phyloP scores from a whole-genome alignment of 2,888 invertebrate genomes.

The Lacanobia oleracea region DNA sequence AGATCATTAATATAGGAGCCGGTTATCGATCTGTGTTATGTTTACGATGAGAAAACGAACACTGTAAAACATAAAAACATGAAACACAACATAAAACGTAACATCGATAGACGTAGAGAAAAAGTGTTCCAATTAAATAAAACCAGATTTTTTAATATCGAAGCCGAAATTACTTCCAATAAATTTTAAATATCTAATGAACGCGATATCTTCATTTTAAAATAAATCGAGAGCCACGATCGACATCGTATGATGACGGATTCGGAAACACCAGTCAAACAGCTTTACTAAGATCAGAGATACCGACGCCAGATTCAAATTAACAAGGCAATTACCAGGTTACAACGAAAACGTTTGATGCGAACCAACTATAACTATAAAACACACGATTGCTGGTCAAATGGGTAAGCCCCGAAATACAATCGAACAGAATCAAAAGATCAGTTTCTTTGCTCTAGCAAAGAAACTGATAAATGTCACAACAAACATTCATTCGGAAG shows the following conservation, averaged over 20 bases:
- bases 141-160: slow-evolving; percentile 71
- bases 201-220: slow-evolving; percentile 80
- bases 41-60: slow-evolving; percentile 41
- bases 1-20: slow-evolving; percentile 9
- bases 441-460: neutral
- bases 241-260: slow-evolving; percentile 79
- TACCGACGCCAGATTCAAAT: slow-evolving; percentile 83
- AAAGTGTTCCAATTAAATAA: slow-evolving; percentile 77
- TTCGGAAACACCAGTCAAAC: slow-evolving; percentile 82
- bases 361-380: slow-evolving; percentile 77
- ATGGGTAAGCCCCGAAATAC: slow-evolving; percentile 35
- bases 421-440: slow-evolving; percentile 17
- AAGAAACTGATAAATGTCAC: slow-evolving; percentile 26
- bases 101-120: slow-evolving; percentile 57
- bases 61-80: slow-evolving; percentile 51
- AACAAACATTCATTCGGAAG: slow-evolving; percentile 49
- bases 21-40: slow-evolving; percentile 20
- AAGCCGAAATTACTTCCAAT: slow-evolving; percentile 76
- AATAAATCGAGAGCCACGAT: slow-evolving; percentile 78
- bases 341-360: slow-evolving; percentile 80
- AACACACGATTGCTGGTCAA: slow-evolving; percentile 72
- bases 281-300: slow-evolving; percentile 83
- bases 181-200: slow-evolving; percentile 84
- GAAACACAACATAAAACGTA: slow-evolving; percentile 31
- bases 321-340: slow-evolving; percentile 88